These are phyloP conservation scores for Plectus sambesii DNA, from an alignment of 1,140 invertebrate species.

Conservation along the genomic window DNA sequence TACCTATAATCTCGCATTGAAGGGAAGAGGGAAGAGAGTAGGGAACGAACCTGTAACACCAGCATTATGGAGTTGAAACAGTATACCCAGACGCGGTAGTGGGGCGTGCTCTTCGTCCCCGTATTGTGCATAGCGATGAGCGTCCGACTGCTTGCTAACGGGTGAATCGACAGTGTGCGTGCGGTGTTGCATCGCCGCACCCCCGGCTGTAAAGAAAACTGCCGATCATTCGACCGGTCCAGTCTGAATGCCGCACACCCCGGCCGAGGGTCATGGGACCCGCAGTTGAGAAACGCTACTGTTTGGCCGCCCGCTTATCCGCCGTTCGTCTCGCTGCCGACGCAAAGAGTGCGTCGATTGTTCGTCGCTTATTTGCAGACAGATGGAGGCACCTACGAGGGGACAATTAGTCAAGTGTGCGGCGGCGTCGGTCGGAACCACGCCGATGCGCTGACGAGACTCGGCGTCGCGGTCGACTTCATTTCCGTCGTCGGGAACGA, in stretches of 20 bases:
- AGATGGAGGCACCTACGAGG: slow-evolving; percentile 64
- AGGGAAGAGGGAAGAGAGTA: no score
- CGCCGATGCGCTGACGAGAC: slow-evolving; percentile 65
- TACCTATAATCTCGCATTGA: no score
- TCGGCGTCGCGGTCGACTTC: slow-evolving; percentile 57
- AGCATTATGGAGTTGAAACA: slow-evolving; percentile 13
- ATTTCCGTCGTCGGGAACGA: slow-evolving; percentile 71
- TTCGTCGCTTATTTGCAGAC: slow-evolving; percentile 51
- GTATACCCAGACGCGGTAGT: slow-evolving; percentile 24
- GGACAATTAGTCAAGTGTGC: slow-evolving; percentile 55
- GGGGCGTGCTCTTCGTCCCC: slow-evolving; percentile 10
- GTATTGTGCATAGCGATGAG: background rate
- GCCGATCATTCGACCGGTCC: background rate
- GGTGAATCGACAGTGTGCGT: background rate
- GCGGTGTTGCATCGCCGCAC: background rate
- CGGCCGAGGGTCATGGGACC: background rate
- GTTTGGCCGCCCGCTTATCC: background rate
- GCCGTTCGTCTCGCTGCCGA: background rate
- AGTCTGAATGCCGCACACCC: background rate
- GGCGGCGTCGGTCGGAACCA: slow-evolving; percentile 84
- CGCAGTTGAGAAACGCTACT: background rate
- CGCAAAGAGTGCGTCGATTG: background rate
- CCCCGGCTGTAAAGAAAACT: background rate
- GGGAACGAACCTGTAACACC: background rate
- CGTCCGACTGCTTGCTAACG: background rate